Evolutionary conservation across 2,113 vertebrate species (phyloP).

Genomic region (Progne subis): DNA sequence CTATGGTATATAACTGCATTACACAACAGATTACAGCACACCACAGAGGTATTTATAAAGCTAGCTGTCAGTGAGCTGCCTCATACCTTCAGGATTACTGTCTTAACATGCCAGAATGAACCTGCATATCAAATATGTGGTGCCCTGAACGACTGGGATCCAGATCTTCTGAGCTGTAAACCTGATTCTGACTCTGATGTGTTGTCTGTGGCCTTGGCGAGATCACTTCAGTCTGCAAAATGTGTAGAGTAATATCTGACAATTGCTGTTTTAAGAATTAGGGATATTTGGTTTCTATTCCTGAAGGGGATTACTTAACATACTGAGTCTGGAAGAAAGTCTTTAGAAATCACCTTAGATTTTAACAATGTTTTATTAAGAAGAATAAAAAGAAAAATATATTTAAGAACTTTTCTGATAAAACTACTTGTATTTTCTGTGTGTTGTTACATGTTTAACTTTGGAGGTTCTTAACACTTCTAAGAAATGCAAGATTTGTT

Average conservation of each 20-base stretch:
- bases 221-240: neutral
- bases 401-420: neutral
- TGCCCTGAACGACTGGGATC: neutral
- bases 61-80: neutral
- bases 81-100: neutral
- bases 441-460: neutral
- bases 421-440: neutral
- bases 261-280: neutral
- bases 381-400: neutral
- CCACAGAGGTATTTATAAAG: neutral
- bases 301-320: neutral
- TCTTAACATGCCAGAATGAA: neutral
- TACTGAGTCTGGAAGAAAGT: neutral
- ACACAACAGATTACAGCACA: neutral
- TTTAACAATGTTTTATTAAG: neutral
- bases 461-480: neutral
- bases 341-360: neutral
- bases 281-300: neutral
- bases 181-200: neutral
- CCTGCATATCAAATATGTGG: neutral
- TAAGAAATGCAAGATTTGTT: neutral
- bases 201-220: neutral
- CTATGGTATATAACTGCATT: neutral
- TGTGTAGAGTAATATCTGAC: neutral
- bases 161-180: neutral